Percentiles rank a stretch among this genome's conserved stretches.
These are phyloP conservation scores for Echeneis naucrates DNA, from an alignment of 2,797 vertebrate genomes.

Conservation along the genomic window DNA sequence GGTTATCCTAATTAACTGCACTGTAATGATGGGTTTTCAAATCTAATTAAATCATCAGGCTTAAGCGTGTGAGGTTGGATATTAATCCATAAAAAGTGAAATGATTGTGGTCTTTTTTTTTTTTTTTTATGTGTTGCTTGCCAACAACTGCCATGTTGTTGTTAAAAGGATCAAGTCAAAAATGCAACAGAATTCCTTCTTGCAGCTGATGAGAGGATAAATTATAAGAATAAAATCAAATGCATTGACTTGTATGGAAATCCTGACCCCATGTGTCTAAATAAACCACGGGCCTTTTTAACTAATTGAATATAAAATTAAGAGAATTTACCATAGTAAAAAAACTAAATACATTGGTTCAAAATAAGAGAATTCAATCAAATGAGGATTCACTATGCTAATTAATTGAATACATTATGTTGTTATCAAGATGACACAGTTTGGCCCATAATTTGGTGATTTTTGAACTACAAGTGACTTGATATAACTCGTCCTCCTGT, in stretches of 20 bases:
- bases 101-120: neutral
- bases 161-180: conserved; percentile 2
- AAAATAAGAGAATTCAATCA: neutral
- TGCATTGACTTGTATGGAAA: too few species aligned
- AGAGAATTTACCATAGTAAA: too few species aligned
- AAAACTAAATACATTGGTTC: neutral
- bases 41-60: conserved; percentile 26
- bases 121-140: conserved; percentile 7
- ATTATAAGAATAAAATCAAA: neutral
- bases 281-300: neutral
- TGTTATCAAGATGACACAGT: too few species aligned
- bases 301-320: neutral
- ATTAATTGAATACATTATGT: neutral
- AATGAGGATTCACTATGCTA: neutral
- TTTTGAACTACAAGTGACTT: too few species aligned
- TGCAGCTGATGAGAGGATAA: neutral
- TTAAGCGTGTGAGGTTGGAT: conserved; percentile 6
- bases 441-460: too few species aligned
- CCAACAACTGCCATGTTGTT: too few species aligned
- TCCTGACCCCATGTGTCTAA: too few species aligned
- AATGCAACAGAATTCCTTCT: neutral
- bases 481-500: too few species aligned
- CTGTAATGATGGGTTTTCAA: conserved; percentile 32
- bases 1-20: conserved; percentile 50
- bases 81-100: conserved; percentile 24